phyloP scores from a whole-genome alignment of 2,888 invertebrate genomes.

The Stenoptilia bipunctidactyla region DNA sequence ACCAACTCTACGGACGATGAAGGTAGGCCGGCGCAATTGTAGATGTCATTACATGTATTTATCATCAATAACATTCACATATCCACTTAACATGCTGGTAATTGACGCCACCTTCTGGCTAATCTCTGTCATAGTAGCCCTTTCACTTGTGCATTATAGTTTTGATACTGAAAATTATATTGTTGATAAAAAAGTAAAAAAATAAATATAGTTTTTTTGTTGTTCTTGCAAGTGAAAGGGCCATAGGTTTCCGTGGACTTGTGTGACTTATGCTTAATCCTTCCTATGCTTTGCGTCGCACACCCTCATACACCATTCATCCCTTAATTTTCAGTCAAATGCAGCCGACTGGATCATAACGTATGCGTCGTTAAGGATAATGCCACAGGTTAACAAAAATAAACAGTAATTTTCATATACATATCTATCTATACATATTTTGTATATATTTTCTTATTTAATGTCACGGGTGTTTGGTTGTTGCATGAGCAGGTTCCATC shows the following conservation, averaged over 20 bases:
- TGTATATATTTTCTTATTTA: slow-evolving; percentile 21
- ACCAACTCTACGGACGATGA: slow-evolving; percentile 37
- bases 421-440: too few relatives aligned
- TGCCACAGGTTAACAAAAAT: slow-evolving; percentile 33
- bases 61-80: too few relatives aligned
- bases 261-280: slow-evolving; percentile 22
- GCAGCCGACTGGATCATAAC: slow-evolving; percentile 39
- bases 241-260: too few relatives aligned
- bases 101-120: slow-evolving; percentile 8
- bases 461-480: slow-evolving; percentile 27
- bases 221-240: slow-evolving; percentile 2
- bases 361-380: slow-evolving; percentile 40
- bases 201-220: background rate
- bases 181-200: too few relatives aligned
- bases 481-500: slow-evolving; percentile 23
- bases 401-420: too few relatives aligned
- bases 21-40: slow-evolving; percentile 19
- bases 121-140: slow-evolving; percentile 6
- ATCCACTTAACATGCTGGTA: slow-evolving; percentile 8
- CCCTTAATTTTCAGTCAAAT: slow-evolving; percentile 42
- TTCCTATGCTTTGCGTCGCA: slow-evolving; percentile 12
- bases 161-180: too few relatives aligned
- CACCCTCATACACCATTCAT: slow-evolving; percentile 29
- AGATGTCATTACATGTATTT: too few relatives aligned
- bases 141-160: slow-evolving; percentile 4